Base-by-base conservation (phyloP, 2,797 vertebrate genomes). In the Pseudotriccus pelzelni region DNA sequence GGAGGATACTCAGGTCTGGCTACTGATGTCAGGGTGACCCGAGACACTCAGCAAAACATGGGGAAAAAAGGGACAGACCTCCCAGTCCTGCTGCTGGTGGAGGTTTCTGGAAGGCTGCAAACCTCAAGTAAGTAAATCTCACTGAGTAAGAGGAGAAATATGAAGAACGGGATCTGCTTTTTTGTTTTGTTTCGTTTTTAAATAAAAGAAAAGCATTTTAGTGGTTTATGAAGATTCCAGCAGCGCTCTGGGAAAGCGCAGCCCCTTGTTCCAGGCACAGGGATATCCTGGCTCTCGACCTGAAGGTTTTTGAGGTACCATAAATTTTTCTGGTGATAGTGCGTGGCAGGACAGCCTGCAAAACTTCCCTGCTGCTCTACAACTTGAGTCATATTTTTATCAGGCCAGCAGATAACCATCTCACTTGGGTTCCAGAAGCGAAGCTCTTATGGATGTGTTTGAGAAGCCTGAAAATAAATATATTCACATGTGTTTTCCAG, bases 201-300 rank as follows among this genome's bases (percentile, higher is more conserved):
- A 30, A 36, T 37, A 37, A 50, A 41, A 64, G 1, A 22, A 30
- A 56, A 1, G 47, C 77, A 84, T 94, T 94, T 87, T 81, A 78
- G 91, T 92, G 89, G 86, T 90, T 94, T 92, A 7, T 50, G 25
- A 78, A 58, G 77, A 88, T 94, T 86, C 86, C 91, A 90, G 66
- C 76, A 66, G 75, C 0, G 6, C 76, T 77, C 76, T 93, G 83
- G 86, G 86, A 43, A 83, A 67, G 73, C 4, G 12, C 73, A 86
- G 60, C 60, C 66, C 68, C 69, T 78, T 7, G 22, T 86, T 90
- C 52, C 69, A 86, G 92, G 86, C 88, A 63, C 28, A 6, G 91
- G 66, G 53, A 44, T 81, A 67, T 90, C 84, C 84, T 94, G 93
- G 62, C 91, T 90, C 53, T 67, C 19, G 3, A 89, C 87, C 62